Evolutionary conservation across 2,113 vertebrate genomes (phyloP), one percentile per base, ranked within the genome.

Genomic region (Pachyramphus minor): DNA sequence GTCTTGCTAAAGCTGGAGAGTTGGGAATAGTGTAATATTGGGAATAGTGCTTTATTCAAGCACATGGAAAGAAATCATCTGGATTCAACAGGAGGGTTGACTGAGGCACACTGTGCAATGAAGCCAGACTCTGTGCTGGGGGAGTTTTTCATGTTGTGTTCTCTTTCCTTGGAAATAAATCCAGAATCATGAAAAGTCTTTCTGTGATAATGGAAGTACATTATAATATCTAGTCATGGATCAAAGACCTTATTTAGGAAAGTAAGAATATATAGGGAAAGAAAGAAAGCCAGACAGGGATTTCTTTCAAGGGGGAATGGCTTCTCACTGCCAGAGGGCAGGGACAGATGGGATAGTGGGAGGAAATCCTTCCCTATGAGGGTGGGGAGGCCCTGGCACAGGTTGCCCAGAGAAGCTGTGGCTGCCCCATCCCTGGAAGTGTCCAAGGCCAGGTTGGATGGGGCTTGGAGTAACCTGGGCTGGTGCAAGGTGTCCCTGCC

Each of bases 391-490:
- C 35, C 35, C 67, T 73, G 42, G 21, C 19, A 39, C 19, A 81
- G 10, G 18, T 0, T 82, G 52, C 45, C 23, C 60, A 45, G 53
- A 59, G 69, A 45, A 67, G 23, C 24, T 82, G 39, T 2, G 10
- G 53, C 37, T 82, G 37, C 28, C 19, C 33, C 44, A 67, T 28
- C 23, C 52, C 68, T 52, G 37, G 5, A 8, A 81, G 15, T 17
- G 24, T 5, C 16, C 44, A 45, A 52, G 33, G 44, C 33, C 68
- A 59, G 28, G 52, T 0, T 52, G 37, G 52, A 89, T 0, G 0
- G 31, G 50, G 42, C 30, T 80, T 49, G 14, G 21, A 64, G 37
- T 37, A 58, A 2, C 22, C 22, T 58, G 68, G 52, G 37, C 27
- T 4, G 22, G 19, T 13, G 9, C 12, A 19, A 66, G 31, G 31